Percentiles rank a stretch among this genome's conserved stretches.
phyloP scores from a whole-genome alignment of 2,113 vertebrate species.

The Peucedramus taeniatus region DNA sequence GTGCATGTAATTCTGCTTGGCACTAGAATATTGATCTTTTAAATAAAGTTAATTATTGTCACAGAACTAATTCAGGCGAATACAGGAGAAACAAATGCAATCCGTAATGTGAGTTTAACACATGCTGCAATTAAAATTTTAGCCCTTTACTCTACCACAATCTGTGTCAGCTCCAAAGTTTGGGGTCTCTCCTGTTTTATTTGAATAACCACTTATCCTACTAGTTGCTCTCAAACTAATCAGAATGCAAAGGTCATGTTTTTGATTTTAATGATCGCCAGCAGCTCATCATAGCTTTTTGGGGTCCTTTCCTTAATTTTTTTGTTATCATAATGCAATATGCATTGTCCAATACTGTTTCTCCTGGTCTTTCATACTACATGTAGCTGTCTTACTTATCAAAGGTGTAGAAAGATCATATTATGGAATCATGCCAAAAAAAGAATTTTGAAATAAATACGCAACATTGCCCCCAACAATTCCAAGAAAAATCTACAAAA shows the following conservation, averaged over 20 bases:
- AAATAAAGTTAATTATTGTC: neutral
- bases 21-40: neutral
- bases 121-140: neutral
- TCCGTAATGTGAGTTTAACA: neutral
- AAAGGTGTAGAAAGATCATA: neutral
- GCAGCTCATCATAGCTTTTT: neutral
- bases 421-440: neutral
- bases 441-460: neutral
- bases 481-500: neutral
- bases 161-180: neutral
- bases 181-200: neutral
- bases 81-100: neutral
- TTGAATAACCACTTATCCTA: neutral
- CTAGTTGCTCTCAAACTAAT: neutral
- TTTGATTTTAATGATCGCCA: neutral
- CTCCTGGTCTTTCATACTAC: neutral
- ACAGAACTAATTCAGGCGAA: neutral
- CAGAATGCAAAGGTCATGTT: neutral
- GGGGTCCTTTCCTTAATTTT: neutral
- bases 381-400: neutral
- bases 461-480: neutral
- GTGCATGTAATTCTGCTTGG: neutral
- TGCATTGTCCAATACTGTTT: neutral
- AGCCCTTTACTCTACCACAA: neutral
- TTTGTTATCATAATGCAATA: neutral